Base-by-base conservation (phyloP, 2,888 invertebrate genomes). In the Pollenia angustigena region DNA sequence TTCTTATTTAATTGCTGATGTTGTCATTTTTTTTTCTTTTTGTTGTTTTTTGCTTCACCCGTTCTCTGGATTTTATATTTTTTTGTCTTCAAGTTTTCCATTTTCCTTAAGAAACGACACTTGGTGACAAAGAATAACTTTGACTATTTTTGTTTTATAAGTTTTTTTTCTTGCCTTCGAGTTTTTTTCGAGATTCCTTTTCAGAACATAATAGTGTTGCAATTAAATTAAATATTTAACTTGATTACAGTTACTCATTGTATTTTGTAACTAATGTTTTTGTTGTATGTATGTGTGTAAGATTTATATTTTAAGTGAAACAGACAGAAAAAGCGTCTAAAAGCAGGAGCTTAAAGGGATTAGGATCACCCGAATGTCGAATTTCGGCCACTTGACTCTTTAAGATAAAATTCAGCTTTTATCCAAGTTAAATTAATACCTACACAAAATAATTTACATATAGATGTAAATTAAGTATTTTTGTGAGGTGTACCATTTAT, bases 221-320 rank as follows among this genome's bases (percentile, higher is more conserved):
- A 91, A 91, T 91, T 91, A 91, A 91, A 91, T 91, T 91, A 91
- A 91, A 91, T 91, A 91, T 91, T 91, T 90, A 91, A 91, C 90
- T 90, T 91, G 90, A 91, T 91, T 91, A 91, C 89, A 90, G 82
- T 85, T 84, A 48, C 68, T 78, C 81, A 74, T 87, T 87, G 81
- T 87, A 50, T 78, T 81, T 80, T 76, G 32, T 78, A 54, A 78
- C 64, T 69, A 68, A 78, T 80, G 75, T 80, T 74, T 46, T 64
- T 54, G 62, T 23, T 6, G n/a, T 75, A 18, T 66, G 42, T 58
- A 18, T 68, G 42, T 32, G 42, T 78, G 18, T 32, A 48, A 62
- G 68, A 48, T 50, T 79, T 71, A 14, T 44, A 50, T 18, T 14
- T 44, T 16, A 3, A 18, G 14, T 12, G 14, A 50, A 14, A 42